A percentile compares a stretch with the other conserved stretches of the same genome.
phyloP scores from a whole-genome alignment of 2,113 vertebrate species.

The Pterocles orientalis region DNA sequence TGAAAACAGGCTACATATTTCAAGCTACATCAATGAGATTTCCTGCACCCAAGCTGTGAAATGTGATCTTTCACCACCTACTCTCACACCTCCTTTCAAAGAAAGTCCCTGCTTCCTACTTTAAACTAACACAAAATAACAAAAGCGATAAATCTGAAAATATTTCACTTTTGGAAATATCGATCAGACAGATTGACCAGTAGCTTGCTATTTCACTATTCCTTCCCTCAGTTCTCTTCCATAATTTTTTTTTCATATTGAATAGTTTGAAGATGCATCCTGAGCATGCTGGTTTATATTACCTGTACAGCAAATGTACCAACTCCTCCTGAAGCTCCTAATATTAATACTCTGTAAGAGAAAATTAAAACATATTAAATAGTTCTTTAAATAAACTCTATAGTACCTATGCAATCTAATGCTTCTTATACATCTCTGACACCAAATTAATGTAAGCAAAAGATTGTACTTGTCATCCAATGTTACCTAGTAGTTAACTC shows the following conservation, averaged over 20 bases:
- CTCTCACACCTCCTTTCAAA: background rate
- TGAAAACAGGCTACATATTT: background rate
- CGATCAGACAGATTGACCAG: background rate
- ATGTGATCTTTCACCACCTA: background rate
- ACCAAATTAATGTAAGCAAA: background rate
- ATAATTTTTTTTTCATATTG: background rate
- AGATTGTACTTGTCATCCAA: background rate
- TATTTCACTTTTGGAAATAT: background rate
- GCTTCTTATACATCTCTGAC: background rate
- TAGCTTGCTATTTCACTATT: background rate
- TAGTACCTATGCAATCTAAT: background rate
- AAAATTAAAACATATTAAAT: conserved; percentile 44
- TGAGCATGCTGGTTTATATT: conserved; percentile 26
- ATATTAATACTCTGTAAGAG: conserved; percentile 85
- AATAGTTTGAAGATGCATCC: background rate
- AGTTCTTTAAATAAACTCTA: background rate
- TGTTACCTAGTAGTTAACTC: background rate
- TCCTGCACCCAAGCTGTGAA: background rate
- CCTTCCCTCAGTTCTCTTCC: background rate
- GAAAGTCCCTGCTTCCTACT: background rate
- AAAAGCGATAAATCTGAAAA: background rate
- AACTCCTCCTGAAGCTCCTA: conserved; percentile 93
- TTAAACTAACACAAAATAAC: background rate
- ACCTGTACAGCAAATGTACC: conserved; percentile 97
- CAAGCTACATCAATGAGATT: background rate